These are phyloP conservation scores for Stomorhina lunata DNA, from an alignment of 2,888 invertebrate genomes.

Conservation along the genomic window DNA sequence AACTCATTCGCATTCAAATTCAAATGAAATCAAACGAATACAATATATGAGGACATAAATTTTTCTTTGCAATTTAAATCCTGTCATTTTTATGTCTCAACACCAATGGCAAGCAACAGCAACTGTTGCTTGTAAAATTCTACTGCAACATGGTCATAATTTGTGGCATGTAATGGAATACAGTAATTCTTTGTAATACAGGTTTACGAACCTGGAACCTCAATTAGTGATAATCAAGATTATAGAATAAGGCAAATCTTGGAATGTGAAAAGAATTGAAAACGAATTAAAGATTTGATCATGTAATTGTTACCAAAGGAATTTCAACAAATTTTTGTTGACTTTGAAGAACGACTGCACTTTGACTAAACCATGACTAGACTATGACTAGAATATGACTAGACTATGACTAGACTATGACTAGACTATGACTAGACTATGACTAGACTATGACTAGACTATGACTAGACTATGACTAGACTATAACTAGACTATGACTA, in stretches of 20 bases:
- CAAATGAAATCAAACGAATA: slow-evolving; percentile 27
- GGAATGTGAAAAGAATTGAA: not conserved
- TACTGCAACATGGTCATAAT: slow-evolving; percentile 16
- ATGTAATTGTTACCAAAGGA: slow-evolving; percentile 6
- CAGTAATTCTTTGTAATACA: slow-evolving; percentile 28
- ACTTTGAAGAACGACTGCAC: too few species aligned
- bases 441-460: too few species aligned
- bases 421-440: too few species aligned
- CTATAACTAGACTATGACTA: too few species aligned
- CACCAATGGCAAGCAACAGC: slow-evolving; percentile 29
- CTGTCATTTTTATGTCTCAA: slow-evolving; percentile 46
- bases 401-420: too few species aligned
- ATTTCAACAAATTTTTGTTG: not conserved
- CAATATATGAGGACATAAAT: too few species aligned
- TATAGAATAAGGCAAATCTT: not conserved
- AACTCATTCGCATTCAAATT: not conserved
- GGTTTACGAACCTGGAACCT: slow-evolving; percentile 5
- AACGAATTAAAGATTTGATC: not conserved
- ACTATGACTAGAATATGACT: too few species aligned
- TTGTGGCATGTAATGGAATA: not conserved
- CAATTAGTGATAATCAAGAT: slow-evolving; percentile 44
- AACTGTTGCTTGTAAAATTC: slow-evolving; percentile 16
- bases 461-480: too few species aligned
- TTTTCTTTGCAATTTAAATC: slow-evolving; percentile 42
- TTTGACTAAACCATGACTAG: too few species aligned